Conservation (phyloP, 2,113 vertebrate species). For the Protobothrops mucrosquamatus region DNA sequence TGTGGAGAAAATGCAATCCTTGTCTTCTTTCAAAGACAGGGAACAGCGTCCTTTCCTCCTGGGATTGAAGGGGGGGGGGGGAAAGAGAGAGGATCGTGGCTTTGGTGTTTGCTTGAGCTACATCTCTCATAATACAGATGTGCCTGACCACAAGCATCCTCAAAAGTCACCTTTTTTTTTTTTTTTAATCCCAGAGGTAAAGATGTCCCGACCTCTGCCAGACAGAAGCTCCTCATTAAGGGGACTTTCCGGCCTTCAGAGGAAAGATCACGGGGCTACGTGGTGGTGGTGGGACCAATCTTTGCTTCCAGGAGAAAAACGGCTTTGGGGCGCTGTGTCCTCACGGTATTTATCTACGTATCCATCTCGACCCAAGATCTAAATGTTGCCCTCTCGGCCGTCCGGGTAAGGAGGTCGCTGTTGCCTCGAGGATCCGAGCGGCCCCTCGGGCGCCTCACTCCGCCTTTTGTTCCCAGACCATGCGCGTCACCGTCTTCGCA, state of each 20-base stretch:
- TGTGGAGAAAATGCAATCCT: not conserved
- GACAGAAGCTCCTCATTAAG: not conserved
- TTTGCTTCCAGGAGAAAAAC: not conserved
- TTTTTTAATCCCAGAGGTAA: too few relatives aligned
- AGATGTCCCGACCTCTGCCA: not conserved
- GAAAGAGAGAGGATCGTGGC: not conserved
- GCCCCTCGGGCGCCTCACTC: slow-evolving; percentile 54
- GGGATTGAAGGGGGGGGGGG: not conserved
- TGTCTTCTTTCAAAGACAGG: not conserved
- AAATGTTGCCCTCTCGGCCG: not conserved
- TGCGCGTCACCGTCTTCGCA: slow-evolving; percentile 64
- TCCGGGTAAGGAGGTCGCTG: slow-evolving; percentile 70
- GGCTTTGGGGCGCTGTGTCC: not conserved
- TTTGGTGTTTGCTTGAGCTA: not conserved
- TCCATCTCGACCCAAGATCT: not conserved
- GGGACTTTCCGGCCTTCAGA: not conserved
- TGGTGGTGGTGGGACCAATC: not conserved
- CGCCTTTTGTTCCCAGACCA: slow-evolving; percentile 73
- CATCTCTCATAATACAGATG: not conserved
- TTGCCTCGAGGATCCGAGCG: slow-evolving; percentile 61
- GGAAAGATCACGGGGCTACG: not conserved
- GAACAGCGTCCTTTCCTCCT: not conserved
- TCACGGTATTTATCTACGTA: not conserved
- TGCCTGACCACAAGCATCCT: not conserved
- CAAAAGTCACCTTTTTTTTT: not conserved